Evolutionary conservation across 2,888 invertebrate genomes (phyloP).

Genomic region (Eilema sororculum): DNA sequence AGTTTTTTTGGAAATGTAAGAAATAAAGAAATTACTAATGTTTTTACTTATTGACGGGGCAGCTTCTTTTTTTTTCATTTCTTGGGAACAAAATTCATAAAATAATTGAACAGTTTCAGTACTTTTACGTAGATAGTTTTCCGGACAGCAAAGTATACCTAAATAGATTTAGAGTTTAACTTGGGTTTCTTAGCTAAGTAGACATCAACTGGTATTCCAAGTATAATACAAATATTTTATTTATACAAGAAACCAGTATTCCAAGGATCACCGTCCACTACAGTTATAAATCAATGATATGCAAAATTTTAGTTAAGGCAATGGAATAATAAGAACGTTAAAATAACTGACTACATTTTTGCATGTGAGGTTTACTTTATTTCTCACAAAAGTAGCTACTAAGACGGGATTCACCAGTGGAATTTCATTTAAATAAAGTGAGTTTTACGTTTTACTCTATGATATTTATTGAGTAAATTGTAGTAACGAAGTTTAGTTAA

Average conservation of each 20-base stretch:
- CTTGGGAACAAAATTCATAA: not conserved
- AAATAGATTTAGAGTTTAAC: too few relatives aligned
- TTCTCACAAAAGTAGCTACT: not conserved
- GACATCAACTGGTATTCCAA: not conserved
- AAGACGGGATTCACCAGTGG: not conserved
- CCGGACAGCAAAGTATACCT: too few relatives aligned
- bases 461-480: not conserved
- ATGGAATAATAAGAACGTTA: not conserved
- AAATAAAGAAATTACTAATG: too few relatives aligned
- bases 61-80: not conserved
- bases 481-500: not conserved
- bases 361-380: not conserved
- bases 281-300: not conserved
- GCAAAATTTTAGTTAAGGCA: slow-evolving; percentile 1
- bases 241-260: not conserved
- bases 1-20: too few relatives aligned
- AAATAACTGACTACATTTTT: not conserved
- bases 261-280: not conserved
- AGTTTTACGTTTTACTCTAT: not conserved
- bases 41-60: not conserved
- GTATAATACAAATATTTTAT: not conserved
- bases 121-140: too few relatives aligned
- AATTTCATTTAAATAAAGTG: not conserved
- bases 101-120: not conserved
- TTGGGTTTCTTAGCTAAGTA: not conserved